Evolutionary conservation across 1,140 invertebrate species (phyloP), one percentile per base, ranked within the genome.

Genomic region (Littorina saxatilis): DNA sequence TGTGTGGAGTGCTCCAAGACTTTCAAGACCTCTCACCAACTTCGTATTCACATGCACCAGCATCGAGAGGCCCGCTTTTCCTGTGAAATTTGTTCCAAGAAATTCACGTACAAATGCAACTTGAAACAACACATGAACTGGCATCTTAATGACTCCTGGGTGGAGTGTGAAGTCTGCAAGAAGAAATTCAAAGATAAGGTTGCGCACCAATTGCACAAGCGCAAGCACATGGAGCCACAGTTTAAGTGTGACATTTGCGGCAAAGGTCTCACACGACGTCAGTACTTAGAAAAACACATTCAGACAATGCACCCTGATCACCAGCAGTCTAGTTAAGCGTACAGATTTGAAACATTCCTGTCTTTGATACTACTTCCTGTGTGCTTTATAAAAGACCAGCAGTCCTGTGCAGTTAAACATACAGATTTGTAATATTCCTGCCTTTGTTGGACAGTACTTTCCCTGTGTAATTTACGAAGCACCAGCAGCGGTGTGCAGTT

Each of bases 41-140:
- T 68, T 15, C 39, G 32, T 17, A 15, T 35, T 0, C 66, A 68
- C 35, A 68, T 68, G 66, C 66, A 68, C 35, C 66, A 68, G 35
- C 66, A 68, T 35, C 37, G 66, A 39, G 66, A 68, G 35, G 13
- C 66, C 9, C 66, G 66, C 15, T 68, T 68, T 39, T 9, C 15
- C 35, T 68, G 66, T 39, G 66, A 68, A 32, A 23, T 68, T 39
- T 68, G 66, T 35, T 39, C 7, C 66, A 68, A 68, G 23, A 7
- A 32, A 0, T 68, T 68, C 23, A 68, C 66, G 9, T 68, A 68
- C 66, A 68, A 68, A 20, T 68, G 66, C 27, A 68, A 68, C 66
- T 23, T 68, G 66, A 68, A 68, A 35, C 37, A 11, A 39, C 66
- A 68, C 35, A 68, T 68, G 66, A 68, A 20, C 66, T 39, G 32